Conservation (phyloP, 2,888 invertebrate species). For the Pammene aurita region DNA sequence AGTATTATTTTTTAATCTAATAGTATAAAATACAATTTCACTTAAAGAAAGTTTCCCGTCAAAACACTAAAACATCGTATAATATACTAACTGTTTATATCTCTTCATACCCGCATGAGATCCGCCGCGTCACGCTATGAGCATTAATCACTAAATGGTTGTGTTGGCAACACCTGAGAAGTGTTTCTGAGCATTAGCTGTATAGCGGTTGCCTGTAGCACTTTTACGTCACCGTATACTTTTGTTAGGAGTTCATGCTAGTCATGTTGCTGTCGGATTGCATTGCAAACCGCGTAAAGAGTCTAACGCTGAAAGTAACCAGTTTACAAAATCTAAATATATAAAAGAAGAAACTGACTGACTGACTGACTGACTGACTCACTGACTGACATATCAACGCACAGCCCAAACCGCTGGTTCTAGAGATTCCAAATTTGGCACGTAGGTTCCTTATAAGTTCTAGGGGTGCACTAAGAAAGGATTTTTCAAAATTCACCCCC, state of each 20-base stretch:
- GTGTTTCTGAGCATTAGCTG: conserved; percentile 58
- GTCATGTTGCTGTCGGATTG: conserved; percentile 35
- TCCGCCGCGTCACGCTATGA: conserved; percentile 67
- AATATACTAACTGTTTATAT: conserved; percentile 27
- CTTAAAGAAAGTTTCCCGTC: conserved; percentile 2
- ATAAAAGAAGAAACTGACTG: too few species aligned
- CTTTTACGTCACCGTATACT: conserved; percentile 43
- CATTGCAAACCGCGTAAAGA: neutral
- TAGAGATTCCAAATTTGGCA: too few species aligned
- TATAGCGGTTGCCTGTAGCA: conserved; percentile 57
- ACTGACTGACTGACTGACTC: too few species aligned
- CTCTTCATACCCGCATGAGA: conserved; percentile 40
- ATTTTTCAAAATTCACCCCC: too few species aligned
- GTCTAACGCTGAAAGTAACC: neutral
- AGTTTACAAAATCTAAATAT: neutral
- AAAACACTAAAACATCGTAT: conserved; percentile 21
- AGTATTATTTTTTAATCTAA: too few species aligned
- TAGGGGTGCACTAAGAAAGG: too few species aligned
- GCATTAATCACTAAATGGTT: conserved; percentile 77
- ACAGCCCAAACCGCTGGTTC: too few species aligned
- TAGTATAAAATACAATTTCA: neutral
- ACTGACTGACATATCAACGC: too few species aligned
- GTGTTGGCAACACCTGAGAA: conserved; percentile 68
- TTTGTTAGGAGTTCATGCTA: conserved; percentile 37
- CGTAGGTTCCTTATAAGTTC: too few species aligned